phyloP scores from a whole-genome alignment of 2,113 vertebrate species.

The Fulica atra region DNA sequence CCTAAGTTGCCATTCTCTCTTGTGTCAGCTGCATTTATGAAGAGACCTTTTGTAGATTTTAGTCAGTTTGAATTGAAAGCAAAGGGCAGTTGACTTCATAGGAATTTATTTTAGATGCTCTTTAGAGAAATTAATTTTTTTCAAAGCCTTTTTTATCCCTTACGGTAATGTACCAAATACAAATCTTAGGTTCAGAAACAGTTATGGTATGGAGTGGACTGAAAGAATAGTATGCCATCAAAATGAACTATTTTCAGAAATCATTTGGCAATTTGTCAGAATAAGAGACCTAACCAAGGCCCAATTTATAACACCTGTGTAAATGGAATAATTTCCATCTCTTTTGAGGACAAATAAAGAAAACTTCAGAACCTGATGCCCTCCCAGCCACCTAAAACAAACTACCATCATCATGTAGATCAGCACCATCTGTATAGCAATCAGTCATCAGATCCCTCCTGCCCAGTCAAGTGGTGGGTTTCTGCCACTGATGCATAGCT shows the following conservation, averaged over 20 bases:
- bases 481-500: not conserved
- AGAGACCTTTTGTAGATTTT: not conserved
- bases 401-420: constrained; percentile 27
- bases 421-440: not conserved
- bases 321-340: constrained; percentile 49
- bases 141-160: not conserved
- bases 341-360: constrained; percentile 14
- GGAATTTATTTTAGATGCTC: not conserved
- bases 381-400: constrained; percentile 16
- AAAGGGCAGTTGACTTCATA: not conserved
- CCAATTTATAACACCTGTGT: constrained; percentile 12
- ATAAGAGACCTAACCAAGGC: not conserved
- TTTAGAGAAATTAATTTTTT: constrained; percentile 1
- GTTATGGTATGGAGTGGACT: not conserved
- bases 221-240: not conserved
- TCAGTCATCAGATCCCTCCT: constrained; percentile 1
- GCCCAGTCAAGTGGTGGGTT: not conserved
- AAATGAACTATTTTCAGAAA: constrained; percentile 30
- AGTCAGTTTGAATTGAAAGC: constrained; percentile 31
- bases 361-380: constrained; percentile 12
- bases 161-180: not conserved
- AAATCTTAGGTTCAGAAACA: not conserved
- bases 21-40: not conserved
- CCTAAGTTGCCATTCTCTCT: not conserved
- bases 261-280: not conserved